Evolutionary conservation across 2,888 invertebrate genomes (phyloP).

Genomic region (Dasysyrphus tricinctus): DNA sequence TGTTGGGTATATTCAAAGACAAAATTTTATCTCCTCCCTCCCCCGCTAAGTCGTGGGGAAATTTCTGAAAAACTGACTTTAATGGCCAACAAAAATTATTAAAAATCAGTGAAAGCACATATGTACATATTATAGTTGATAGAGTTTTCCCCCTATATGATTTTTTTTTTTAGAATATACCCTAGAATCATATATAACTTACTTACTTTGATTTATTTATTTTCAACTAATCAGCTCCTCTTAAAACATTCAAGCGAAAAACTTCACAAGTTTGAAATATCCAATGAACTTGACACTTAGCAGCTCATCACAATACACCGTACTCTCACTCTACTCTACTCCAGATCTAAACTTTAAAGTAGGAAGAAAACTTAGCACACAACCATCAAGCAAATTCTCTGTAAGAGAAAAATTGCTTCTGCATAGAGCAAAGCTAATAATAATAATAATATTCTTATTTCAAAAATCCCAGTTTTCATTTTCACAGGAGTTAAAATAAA

Average conservation of each 20-base stretch:
- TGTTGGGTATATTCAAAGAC: too few species aligned
- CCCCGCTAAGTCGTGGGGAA: too few species aligned
- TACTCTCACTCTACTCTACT: neutral
- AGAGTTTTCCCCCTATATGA: too few species aligned
- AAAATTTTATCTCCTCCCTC: too few species aligned
- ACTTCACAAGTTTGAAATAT: conserved; percentile 6
- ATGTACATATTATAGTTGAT: too few species aligned
- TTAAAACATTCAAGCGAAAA: neutral
- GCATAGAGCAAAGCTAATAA: conserved; percentile 22
- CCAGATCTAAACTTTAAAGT: neutral
- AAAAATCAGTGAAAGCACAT: too few species aligned
- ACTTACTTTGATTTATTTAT: too few species aligned
- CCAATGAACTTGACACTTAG: conserved; percentile 18
- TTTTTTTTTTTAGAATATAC: too few species aligned
- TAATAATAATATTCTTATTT: conserved; percentile 44
- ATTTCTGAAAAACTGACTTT: too few species aligned
- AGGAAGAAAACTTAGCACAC: neutral
- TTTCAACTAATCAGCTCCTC: neutral
- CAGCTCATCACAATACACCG: neutral
- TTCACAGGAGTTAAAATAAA: conserved; percentile 8
- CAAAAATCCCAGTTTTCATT: conserved; percentile 21
- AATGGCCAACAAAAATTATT: too few species aligned
- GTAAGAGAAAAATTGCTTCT: neutral
- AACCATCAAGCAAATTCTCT: neutral
- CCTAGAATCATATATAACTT: too few species aligned